Evolutionary conservation across 2,113 vertebrate genomes (phyloP).

Genomic region (Apaloderma vittatum): DNA sequence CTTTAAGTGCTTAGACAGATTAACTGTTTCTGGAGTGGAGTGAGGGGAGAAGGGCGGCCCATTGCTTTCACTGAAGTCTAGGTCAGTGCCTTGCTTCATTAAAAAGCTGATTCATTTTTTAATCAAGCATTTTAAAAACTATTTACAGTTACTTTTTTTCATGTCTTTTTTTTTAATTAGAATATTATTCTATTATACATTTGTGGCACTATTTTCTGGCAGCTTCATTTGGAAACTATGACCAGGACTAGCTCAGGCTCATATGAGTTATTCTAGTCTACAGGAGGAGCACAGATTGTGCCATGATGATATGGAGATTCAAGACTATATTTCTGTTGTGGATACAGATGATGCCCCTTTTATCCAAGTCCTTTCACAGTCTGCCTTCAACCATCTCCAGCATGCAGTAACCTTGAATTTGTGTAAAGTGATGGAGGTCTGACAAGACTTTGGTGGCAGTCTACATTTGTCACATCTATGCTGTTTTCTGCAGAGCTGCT

Average conservation of each 20-base stretch:
- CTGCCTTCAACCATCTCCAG: not conserved
- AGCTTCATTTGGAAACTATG: not conserved
- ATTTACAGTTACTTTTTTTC: not conserved
- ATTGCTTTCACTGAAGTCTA: not conserved
- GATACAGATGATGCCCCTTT: not conserved
- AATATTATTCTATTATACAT: not conserved
- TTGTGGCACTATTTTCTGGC: not conserved
- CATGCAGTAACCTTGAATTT: not conserved
- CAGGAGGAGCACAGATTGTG: not conserved
- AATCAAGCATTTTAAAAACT: not conserved
- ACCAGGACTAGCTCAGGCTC: not conserved
- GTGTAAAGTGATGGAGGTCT: not conserved
- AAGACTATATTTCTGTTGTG: not conserved
- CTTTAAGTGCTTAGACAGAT: not conserved
- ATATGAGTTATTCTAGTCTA: not conserved
- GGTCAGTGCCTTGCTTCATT: not conserved
- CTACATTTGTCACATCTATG: not conserved
- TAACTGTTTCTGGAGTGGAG: not conserved
- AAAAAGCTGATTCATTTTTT: not conserved
- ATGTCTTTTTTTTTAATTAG: not conserved
- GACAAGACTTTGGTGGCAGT: not conserved
- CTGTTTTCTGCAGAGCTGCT: fast-evolving
- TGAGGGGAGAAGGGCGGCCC: not conserved
- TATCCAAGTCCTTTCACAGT: not conserved
- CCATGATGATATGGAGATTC: not conserved